Evolutionary conservation across 2,797 vertebrate species (phyloP).

Genomic region (Tokudaia muenninki): DNA sequence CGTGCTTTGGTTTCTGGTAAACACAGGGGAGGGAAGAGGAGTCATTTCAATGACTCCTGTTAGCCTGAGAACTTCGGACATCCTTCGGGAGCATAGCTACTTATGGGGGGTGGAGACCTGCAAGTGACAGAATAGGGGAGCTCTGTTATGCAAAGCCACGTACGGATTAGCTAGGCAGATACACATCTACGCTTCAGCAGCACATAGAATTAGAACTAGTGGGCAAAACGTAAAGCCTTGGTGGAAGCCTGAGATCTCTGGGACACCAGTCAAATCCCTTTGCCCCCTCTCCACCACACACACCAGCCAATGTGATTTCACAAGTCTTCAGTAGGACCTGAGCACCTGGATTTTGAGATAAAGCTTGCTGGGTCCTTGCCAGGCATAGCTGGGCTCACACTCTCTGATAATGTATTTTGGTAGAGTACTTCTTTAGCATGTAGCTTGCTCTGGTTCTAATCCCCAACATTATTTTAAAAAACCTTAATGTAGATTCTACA

Average conservation of each 20-base stretch:
- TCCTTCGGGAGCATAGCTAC: not conserved
- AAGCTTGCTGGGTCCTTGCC: not conserved
- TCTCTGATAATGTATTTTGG: not conserved
- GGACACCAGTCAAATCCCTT: not conserved
- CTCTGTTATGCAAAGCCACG: not conserved
- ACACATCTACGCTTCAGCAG: not conserved
- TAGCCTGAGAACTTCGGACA: not conserved
- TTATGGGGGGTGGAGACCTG: accelerated
- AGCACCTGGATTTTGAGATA: not conserved
- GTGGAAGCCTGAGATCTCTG: not conserved
- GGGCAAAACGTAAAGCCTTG: not conserved
- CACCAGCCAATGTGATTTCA: not conserved
- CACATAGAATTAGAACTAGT: not conserved
- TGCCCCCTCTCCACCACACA: not conserved
- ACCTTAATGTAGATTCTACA: not conserved
- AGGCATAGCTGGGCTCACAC: not conserved
- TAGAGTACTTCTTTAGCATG: not conserved
- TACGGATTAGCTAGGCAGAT: not conserved
- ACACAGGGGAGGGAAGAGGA: not conserved
- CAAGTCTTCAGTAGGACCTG: not conserved
- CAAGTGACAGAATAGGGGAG: not conserved
- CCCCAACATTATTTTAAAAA: not conserved
- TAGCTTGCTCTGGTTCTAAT: not conserved
- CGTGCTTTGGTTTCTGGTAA: not conserved
- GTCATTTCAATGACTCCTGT: not conserved